Conservation (phyloP, 23 tunicate genomes). For the Ascidia mentula region DNA sequence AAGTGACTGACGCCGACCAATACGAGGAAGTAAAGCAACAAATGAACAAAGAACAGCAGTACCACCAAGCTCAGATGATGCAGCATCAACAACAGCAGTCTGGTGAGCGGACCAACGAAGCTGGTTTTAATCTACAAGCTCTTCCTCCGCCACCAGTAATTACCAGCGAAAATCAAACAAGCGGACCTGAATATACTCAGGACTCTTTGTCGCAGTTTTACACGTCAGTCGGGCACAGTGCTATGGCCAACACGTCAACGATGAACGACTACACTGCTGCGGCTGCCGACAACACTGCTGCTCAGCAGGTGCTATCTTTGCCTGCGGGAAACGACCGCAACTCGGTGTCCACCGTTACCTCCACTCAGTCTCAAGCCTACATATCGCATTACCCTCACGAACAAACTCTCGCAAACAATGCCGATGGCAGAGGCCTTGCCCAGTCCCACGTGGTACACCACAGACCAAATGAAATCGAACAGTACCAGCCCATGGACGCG, state of each 20-base stretch:
- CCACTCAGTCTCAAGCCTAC: slow-evolving; percentile 65
- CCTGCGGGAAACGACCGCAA: background rate
- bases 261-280: slow-evolving; percentile 1
- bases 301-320: background rate
- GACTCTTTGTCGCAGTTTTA: background rate
- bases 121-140: slow-evolving; percentile 18
- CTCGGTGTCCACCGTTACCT: background rate
- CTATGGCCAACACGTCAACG: background rate
- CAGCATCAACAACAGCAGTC: background rate
- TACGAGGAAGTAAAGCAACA: background rate
- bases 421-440: background rate
- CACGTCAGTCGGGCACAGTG: background rate
- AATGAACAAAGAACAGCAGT: background rate
- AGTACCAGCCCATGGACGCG: slow-evolving; percentile 5
- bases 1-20: background rate
- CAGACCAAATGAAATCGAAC: slow-evolving; percentile 32
- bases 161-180: background rate
- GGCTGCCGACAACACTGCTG: background rate
- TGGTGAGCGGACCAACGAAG: no score
- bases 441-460: slow-evolving; percentile 60
- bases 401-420: background rate
- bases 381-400: slow-evolving; percentile 68
- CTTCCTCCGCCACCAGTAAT: slow-evolving; percentile 41
- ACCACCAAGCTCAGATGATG: background rate
- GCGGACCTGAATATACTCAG: background rate